Evolutionary conservation across 2,797 vertebrate species (phyloP).

Genomic region (Chelmon rostratus): DNA sequence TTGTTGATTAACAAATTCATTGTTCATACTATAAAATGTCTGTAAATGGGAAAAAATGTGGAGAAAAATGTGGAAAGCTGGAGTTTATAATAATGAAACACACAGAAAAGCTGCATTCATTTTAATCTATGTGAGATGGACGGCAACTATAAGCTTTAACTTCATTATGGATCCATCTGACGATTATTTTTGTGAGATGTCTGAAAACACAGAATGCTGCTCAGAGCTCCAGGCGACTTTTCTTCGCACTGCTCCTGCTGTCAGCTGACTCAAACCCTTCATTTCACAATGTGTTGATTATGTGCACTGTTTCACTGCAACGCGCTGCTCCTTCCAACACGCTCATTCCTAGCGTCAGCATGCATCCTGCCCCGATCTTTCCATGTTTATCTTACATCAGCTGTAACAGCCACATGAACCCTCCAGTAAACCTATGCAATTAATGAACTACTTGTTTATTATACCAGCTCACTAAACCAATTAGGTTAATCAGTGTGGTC

Average conservation of each 20-base stretch:
- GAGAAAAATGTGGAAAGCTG: too few relatives aligned
- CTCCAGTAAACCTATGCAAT: slow-evolving; percentile 27
- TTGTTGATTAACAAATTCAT: neutral
- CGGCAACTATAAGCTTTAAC: neutral
- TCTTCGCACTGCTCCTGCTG: neutral
- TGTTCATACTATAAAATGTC: neutral
- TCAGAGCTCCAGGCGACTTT: neutral
- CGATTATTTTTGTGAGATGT: neutral
- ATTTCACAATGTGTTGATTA: too few relatives aligned
- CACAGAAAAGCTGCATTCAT: neutral
- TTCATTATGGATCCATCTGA: neutral
- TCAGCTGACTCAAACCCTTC: too few relatives aligned
- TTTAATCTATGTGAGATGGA: neutral
- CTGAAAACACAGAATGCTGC: neutral
- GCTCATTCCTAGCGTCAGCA: neutral
- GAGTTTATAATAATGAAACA: neutral
- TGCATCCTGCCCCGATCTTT: neutral
- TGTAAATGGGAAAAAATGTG: too few relatives aligned
- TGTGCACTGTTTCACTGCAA: neutral
- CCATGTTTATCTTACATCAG: slow-evolving; percentile 22
- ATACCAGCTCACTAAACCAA: slow-evolving; percentile 48
- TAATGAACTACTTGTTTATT: slow-evolving; percentile 45
- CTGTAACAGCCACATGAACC: neutral
- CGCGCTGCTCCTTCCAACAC: neutral
- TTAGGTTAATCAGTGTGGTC: slow-evolving; percentile 47